Evolutionary conservation across 2,797 vertebrate genomes (phyloP).

Genomic region (Aythya fuligula): DNA sequence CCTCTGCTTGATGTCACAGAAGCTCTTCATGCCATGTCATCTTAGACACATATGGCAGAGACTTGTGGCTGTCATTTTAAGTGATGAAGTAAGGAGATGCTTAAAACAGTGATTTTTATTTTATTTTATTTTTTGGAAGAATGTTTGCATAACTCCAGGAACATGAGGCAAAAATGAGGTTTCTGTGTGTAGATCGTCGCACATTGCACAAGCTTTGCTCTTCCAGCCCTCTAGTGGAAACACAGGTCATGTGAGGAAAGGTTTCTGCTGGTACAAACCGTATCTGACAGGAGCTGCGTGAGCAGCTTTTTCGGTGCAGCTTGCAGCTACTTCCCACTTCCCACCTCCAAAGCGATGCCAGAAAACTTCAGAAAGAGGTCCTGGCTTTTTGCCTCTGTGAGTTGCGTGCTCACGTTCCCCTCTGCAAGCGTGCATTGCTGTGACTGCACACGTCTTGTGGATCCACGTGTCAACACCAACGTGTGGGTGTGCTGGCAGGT

Average conservation of each 20-base stretch:
- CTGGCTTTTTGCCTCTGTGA: neutral
- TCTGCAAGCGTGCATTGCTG: rapidly evolving
- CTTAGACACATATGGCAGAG: neutral
- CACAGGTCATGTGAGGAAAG: neutral
- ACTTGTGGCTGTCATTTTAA: neutral
- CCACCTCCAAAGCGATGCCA: neutral
- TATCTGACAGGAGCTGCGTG: neutral
- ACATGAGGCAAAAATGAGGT: neutral
- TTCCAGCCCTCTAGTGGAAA: constrained; percentile 61
- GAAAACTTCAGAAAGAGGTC: neutral
- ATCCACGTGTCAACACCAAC: rapidly evolving
- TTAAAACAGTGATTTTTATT: neutral
- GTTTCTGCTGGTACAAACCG: neutral
- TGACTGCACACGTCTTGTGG: rapidly evolving
- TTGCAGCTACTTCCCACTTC: neutral
- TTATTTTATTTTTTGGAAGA: neutral
- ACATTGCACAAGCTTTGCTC: neutral
- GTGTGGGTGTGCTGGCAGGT: neutral
- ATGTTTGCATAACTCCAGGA: neutral
- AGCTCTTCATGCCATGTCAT: neutral
- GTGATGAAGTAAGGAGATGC: neutral
- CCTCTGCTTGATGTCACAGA: neutral
- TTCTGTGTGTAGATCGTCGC: neutral
- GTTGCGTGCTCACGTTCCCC: rapidly evolving
- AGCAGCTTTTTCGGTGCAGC: rapidly evolving